These are phyloP conservation scores for Bombus sylvicola DNA, from an alignment of 1,140 invertebrate species.

Conservation along the genomic window DNA sequence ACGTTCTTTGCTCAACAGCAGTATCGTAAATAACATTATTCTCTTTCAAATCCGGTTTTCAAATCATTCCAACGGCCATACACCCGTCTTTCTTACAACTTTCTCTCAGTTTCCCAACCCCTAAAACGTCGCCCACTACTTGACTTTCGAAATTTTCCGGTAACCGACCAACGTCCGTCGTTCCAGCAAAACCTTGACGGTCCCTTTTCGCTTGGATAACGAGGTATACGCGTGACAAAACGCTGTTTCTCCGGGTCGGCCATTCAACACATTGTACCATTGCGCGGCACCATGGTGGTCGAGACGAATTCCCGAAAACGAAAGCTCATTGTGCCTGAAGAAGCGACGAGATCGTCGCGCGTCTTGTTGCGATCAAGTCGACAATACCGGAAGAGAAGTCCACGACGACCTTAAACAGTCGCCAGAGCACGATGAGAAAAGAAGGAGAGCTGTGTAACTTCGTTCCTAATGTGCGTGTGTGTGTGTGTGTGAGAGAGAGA, in stretches of 20 bases:
- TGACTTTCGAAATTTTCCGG: not conserved
- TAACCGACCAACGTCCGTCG: not conserved
- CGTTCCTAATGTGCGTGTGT: too few species aligned
- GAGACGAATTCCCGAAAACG: constrained; percentile 44
- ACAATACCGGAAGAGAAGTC: constrained; percentile 16
- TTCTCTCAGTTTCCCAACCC: not conserved
- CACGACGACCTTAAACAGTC: not conserved
- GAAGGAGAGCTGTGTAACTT: not conserved
- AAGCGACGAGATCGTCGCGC: constrained; percentile 7
- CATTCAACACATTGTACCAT: constrained; percentile 6
- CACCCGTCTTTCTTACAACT: not conserved
- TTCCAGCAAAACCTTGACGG: too few species aligned
- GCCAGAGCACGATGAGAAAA: not conserved
- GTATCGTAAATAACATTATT: not conserved
- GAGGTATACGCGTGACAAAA: constrained; percentile 36
- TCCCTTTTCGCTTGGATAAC: constrained; percentile 13
- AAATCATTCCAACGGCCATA: not conserved
- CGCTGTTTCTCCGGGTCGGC: not conserved
- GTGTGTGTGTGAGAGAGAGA: not conserved
- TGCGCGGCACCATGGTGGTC: not conserved
- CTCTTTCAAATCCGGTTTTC: not conserved
- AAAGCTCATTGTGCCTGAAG: constrained; percentile 17
- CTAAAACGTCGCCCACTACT: not conserved
- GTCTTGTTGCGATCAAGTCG: constrained; percentile 1
- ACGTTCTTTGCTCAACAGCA: not conserved